Percentiles rank a stretch among this genome's conserved stretches.
These are phyloP conservation scores for Drosophila colorata DNA, from an alignment of 2,888 invertebrate species.

Conservation along the genomic window DNA sequence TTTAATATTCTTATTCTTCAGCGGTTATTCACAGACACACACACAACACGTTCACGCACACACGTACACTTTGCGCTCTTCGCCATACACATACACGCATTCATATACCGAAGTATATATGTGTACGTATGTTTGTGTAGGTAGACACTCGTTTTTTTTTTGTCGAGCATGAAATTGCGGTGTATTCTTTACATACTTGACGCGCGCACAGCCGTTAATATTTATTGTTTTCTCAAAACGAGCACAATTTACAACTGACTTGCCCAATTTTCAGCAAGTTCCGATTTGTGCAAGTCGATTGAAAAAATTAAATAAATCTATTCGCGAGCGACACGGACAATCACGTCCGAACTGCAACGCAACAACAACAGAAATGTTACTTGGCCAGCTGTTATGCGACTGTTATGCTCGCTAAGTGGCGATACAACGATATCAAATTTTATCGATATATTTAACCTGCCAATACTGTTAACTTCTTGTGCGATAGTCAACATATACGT, in stretches of 20 bases:
- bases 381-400: slow-evolving; percentile 30
- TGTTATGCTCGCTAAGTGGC: background rate
- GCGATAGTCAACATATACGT: slow-evolving; percentile 8
- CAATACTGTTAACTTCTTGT: background rate
- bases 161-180: slow-evolving; percentile 31
- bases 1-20: slow-evolving; percentile 53
- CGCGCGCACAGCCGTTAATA: slow-evolving; percentile 48
- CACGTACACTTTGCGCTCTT: slow-evolving; percentile 40
- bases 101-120: slow-evolving; percentile 41
- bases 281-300: slow-evolving; percentile 71
- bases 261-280: slow-evolving; percentile 64
- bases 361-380: slow-evolving; percentile 62
- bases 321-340: slow-evolving; percentile 55
- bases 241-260: slow-evolving; percentile 64
- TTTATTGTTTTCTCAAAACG: slow-evolving; percentile 53
- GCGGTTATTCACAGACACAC: slow-evolving; percentile 35
- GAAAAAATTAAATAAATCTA: slow-evolving; percentile 62
- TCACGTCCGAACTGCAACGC: slow-evolving; percentile 58
- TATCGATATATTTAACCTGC: background rate
- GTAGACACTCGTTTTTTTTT: slow-evolving; percentile 75
- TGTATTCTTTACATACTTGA: slow-evolving; percentile 57
- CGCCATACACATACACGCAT: slow-evolving; percentile 51
- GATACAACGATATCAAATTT: background rate
- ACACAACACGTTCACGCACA: slow-evolving; percentile 9
- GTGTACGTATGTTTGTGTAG: slow-evolving; percentile 70